These are phyloP conservation scores for Chelon auratus DNA, from an alignment of 2,797 vertebrate genomes.

Conservation along the genomic window DNA sequence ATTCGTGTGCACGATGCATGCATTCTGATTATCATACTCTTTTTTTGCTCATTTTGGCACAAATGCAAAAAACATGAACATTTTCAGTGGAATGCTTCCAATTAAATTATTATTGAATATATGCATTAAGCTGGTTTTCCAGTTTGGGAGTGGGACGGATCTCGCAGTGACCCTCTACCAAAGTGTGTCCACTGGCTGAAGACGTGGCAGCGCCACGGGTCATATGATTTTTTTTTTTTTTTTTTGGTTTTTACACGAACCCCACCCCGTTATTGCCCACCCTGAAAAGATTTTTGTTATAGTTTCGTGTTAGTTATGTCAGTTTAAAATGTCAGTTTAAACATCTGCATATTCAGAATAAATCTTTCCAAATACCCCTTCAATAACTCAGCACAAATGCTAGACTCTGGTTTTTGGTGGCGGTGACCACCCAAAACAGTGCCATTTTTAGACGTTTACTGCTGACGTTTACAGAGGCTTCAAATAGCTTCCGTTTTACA, in stretches of 20 bases:
- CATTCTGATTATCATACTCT: not conserved
- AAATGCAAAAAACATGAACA: not conserved
- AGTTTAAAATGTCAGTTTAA: not conserved
- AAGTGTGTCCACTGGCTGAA: constrained; percentile 70
- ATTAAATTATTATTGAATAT: constrained; percentile 13
- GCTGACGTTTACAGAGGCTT: constrained; percentile 82
- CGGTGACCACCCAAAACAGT: constrained; percentile 73
- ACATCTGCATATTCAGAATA: not conserved
- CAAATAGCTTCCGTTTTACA: constrained; percentile 83
- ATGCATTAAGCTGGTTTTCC: constrained; percentile 15
- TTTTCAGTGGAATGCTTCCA: not conserved
- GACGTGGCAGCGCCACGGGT: constrained; percentile 82
- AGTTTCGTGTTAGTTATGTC: constrained; percentile 19
- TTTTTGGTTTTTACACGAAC: constrained; percentile 57
- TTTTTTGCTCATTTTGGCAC: not conserved
- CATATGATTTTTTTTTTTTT: constrained; percentile 66
- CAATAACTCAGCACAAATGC: constrained; percentile 38
- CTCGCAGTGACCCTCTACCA: constrained; percentile 45
- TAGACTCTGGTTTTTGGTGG: constrained; percentile 34
- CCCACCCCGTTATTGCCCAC: constrained; percentile 71
- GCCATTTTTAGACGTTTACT: constrained; percentile 80
- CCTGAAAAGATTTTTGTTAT: constrained; percentile 24
- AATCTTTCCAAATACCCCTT: constrained; percentile 2
- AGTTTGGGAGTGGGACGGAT: constrained; percentile 31
- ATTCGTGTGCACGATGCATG: not conserved